Evolutionary conservation across 2,797 vertebrate species (phyloP).

Genomic region (Syndactyla subalaris): DNA sequence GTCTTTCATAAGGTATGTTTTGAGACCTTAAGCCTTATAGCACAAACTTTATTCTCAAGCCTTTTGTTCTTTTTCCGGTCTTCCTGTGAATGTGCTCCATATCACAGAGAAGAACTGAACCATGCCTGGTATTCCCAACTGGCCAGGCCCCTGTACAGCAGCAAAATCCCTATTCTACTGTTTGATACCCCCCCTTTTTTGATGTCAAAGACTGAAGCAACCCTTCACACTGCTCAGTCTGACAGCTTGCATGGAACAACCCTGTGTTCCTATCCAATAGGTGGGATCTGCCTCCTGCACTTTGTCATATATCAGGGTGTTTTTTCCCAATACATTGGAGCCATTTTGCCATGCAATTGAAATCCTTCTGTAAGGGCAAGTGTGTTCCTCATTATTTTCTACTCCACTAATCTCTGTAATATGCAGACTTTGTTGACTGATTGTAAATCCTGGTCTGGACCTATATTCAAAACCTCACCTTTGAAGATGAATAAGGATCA

Average conservation of each 20-base stretch:
- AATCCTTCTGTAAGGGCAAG: background rate
- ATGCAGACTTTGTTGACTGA: background rate
- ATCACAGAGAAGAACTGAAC: background rate
- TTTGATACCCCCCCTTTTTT: background rate
- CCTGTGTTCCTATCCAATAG: background rate
- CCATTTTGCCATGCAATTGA: background rate
- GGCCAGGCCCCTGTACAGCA: accelerated
- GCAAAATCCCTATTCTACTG: background rate
- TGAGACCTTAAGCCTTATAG: background rate
- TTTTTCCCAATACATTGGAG: background rate
- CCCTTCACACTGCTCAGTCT: background rate
- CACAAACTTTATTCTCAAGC: background rate
- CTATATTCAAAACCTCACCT: background rate
- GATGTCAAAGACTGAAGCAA: background rate
- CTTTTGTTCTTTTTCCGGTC: background rate
- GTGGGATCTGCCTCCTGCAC: background rate
- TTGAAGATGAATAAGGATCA: background rate
- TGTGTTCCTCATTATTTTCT: background rate
- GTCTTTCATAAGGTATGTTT: background rate
- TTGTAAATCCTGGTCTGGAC: background rate
- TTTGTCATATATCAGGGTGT: background rate
- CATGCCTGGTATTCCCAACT: background rate
- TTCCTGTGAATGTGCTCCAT: background rate
- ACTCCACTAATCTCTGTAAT: background rate
- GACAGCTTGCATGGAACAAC: background rate